Conservation (phyloP, 2,113 vertebrate species). For the Toxostoma redivivum region DNA sequence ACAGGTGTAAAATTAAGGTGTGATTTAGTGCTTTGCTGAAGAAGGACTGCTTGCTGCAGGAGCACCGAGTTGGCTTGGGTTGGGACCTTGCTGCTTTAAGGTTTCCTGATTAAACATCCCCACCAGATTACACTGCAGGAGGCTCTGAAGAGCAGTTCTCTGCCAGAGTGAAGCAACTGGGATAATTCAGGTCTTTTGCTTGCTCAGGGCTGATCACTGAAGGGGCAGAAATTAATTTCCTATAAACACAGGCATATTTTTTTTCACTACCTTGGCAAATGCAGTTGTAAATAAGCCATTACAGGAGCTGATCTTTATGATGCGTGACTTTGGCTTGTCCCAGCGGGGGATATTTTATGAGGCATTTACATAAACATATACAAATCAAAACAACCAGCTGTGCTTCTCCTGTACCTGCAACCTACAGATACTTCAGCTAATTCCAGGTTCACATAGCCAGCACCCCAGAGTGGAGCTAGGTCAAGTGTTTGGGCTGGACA, state of each 20-base stretch:
- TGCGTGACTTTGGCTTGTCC: constrained; percentile 49
- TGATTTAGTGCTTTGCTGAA: constrained; percentile 1
- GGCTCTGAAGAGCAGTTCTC: not conserved
- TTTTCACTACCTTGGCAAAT: constrained; percentile 46
- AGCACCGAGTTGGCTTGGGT: not conserved
- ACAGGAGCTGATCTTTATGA: constrained; percentile 55
- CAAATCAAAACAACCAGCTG: constrained; percentile 50
- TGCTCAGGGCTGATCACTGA: constrained; percentile 59
- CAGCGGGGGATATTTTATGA: constrained; percentile 32
- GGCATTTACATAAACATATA: constrained; percentile 62
- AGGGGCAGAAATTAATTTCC: constrained; percentile 69
- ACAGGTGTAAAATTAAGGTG: not conserved
- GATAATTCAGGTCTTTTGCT: constrained; percentile 40
- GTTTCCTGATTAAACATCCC: constrained; percentile 12
- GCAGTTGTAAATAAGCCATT: constrained; percentile 55
- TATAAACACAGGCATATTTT: constrained; percentile 58
- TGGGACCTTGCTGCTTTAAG: constrained; percentile 19
- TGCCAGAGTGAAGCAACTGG: constrained; percentile 28
- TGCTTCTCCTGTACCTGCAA: not conserved
- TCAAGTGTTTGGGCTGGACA: not conserved
- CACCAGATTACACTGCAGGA: not conserved
- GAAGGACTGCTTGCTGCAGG: not conserved
- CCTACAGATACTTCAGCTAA: not conserved
- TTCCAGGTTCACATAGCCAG: not conserved
- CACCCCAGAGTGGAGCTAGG: not conserved